Evolutionary conservation across 92 coral and sea anemone genomes (phyloP), one percentile per base, ranked within the genome.

Genomic region (Zoanthus sociatus): DNA sequence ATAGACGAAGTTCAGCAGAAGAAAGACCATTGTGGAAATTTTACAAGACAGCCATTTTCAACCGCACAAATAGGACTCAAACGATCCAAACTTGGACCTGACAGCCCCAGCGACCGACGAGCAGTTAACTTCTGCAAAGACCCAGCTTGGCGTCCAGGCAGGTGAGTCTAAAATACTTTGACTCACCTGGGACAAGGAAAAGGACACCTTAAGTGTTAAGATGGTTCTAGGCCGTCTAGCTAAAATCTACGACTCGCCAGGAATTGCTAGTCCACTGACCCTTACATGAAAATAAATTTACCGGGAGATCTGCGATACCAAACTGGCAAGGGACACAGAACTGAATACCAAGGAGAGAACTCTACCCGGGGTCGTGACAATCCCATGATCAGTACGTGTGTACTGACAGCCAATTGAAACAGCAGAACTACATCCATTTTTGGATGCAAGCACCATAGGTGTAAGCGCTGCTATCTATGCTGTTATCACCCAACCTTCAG

Each of bases 181-280:
- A 26, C 78, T 73, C 78, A 15, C 78, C 26, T 73, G 78, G 78
- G 78, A 73, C 3, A 73, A 73, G 60, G 56, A 11, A 46, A 73
- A 12, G 31, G 78, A 73, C 78, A 73, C 78, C 58, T 30, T 73
- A 45, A 73, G 56, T 16, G 26, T 73, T 10, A 20, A 73, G 78
- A 46, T 73, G 32, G 6, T 73, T 55, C 78, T 73, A n/a, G 12
- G 78, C 11, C 78, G 58, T 30, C 30, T 73, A 55, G 78, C 78
- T 10, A 37, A 55, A 30, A 73, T 73, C 6, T 73, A 42, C 53
- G 77, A 73, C 77, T 55, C 77, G 3, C 55, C 42, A 3, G 77
- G 77, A 16, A 37, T 73, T 12, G 77, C 53, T 42, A 44, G 77
- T 21, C 77, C 77, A 5, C 55, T 73, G 15, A 46, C 77, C 6